Conservation (phyloP, 2,888 invertebrate genomes). For the Carcina quercana region DNA sequence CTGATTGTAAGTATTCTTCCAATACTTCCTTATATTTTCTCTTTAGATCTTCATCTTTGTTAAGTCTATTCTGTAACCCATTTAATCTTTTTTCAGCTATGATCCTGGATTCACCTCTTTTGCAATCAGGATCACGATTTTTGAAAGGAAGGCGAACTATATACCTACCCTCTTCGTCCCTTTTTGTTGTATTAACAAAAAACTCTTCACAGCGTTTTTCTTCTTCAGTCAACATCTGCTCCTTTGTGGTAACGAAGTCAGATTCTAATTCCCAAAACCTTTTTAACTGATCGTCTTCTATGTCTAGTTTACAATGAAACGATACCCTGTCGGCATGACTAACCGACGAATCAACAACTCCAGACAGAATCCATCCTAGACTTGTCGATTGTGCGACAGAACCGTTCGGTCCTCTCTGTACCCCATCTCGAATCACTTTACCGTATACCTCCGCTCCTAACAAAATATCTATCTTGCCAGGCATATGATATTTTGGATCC, state of each 20-base stretch:
- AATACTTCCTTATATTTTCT: slow-evolving; percentile 9
- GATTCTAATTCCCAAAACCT: slow-evolving; percentile 22
- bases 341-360: slow-evolving; percentile 2
- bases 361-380: slow-evolving; percentile 19
- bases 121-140: slow-evolving; percentile 1
- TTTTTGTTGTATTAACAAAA: slow-evolving; percentile 10
- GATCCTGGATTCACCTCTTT: slow-evolving; percentile 1
- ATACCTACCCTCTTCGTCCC: slow-evolving; percentile 14
- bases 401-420: slow-evolving; percentile 9
- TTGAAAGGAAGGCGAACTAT: slow-evolving; percentile 17
- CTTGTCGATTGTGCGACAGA: slow-evolving; percentile 15
- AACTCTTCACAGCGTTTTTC: slow-evolving; percentile 16
- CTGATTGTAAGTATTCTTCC: slow-evolving; percentile 10
- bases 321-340: too few relatives aligned
- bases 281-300: slow-evolving; percentile 5
- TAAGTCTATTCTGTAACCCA: slow-evolving; percentile 2
- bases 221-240: slow-evolving; percentile 14
- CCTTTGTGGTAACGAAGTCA: slow-evolving; percentile 8
- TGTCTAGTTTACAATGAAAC: too few relatives aligned
- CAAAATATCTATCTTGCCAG: slow-evolving; percentile 13
- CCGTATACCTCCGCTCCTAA: slow-evolving; percentile 10
- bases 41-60: slow-evolving; percentile 5
- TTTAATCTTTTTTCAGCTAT: slow-evolving; percentile 5
- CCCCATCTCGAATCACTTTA: slow-evolving; percentile 11
- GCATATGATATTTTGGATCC: slow-evolving; percentile 6